Evolutionary conservation across 2,113 vertebrate species (phyloP), one percentile per base, ranked within the genome.

Genomic region (Calyptomena viridis): DNA sequence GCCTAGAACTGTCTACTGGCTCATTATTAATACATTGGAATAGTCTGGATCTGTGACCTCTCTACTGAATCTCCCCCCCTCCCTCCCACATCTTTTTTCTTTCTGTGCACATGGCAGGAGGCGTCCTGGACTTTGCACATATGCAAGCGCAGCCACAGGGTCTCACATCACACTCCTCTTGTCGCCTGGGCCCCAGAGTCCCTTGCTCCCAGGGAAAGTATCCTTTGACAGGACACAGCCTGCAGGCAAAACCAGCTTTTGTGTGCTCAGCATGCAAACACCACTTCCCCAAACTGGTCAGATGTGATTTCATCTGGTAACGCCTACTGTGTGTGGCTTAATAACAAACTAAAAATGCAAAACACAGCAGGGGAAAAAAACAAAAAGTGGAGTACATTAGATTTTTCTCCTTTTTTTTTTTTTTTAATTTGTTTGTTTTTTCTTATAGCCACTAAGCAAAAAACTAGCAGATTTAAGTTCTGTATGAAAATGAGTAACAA

Each of bases 1-100:
- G 71, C 90, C 91, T 92, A 83, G 33, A 88, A 93, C 84, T 97
- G 96, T 92, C 96, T 93, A 73, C 77, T 87, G 72, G 19, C 84
- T 97, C 93, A 93, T 97, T 96, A 97, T 94, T 96, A 97, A 97
- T 96, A 92, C 76, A 91, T 94, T 55, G 84, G 55, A 93, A 79
- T 87, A 69, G 90, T 87, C 87, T 96, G 89, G 90, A 95, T 91
- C 87, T 86, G 66, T 95, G 97, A 96, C 92, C 90, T 93, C 72
- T 30, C 60, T 76, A 42, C 73, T 52, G 75, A 90, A 80, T 93
- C 68, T 81, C 88, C 37, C 74, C 14, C 24, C n/a, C 35, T 80
- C 44, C 72, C 53, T 76, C 52, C 16, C 39, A 46, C 40, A 83
- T 47, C 4, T n/a, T 79, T 49, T 80, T 71, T 58, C 46, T 73